Conservation (phyloP, 1,140 invertebrate species). For the Adoxophyes honmai region DNA sequence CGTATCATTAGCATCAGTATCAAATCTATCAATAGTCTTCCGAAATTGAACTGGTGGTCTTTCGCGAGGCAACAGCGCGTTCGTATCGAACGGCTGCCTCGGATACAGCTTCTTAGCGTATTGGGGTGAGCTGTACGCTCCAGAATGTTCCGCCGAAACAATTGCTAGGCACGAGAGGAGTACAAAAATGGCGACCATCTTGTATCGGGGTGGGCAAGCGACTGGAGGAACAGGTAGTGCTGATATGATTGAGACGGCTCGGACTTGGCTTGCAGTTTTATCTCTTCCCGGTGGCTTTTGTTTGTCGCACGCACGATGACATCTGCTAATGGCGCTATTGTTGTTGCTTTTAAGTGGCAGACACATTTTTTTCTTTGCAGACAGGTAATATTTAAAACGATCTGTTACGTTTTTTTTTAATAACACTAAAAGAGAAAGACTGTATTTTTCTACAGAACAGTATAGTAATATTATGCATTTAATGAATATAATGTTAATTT, state of each 20-base stretch:
- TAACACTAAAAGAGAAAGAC: too few species aligned
- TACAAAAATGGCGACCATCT: slow-evolving; percentile 49
- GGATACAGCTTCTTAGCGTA: slow-evolving; percentile 73
- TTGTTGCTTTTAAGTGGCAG: slow-evolving; percentile 51
- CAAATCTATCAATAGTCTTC: slow-evolving; percentile 47
- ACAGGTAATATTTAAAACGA: too few species aligned
- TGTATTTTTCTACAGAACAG: too few species aligned
- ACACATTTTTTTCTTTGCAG: slow-evolving; percentile 11
- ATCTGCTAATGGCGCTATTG: slow-evolving; percentile 67
- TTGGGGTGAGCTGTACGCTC: slow-evolving; percentile 72
- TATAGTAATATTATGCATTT: too few species aligned
- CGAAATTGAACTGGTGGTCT: slow-evolving; percentile 43
- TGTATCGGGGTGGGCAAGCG: slow-evolving; percentile 24
- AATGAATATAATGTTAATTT: too few species aligned
- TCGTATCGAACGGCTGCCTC: slow-evolving; percentile 48
- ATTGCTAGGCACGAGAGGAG: slow-evolving; percentile 28
- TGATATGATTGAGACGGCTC: slow-evolving; percentile 39
- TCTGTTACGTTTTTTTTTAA: too few species aligned
- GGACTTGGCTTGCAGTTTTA: slow-evolving; percentile 53
- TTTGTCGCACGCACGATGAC: slow-evolving; percentile 70
- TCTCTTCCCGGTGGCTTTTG: slow-evolving; percentile 67
- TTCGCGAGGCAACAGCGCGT: slow-evolving; percentile 49
- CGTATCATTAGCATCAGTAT: slow-evolving; percentile 49
- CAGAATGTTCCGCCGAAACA: slow-evolving; percentile 55
- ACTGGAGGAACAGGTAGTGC: slow-evolving; percentile 61